These are phyloP conservation scores for Lysandra bellargus DNA, from an alignment of 2,888 invertebrate genomes.

Conservation along the genomic window DNA sequence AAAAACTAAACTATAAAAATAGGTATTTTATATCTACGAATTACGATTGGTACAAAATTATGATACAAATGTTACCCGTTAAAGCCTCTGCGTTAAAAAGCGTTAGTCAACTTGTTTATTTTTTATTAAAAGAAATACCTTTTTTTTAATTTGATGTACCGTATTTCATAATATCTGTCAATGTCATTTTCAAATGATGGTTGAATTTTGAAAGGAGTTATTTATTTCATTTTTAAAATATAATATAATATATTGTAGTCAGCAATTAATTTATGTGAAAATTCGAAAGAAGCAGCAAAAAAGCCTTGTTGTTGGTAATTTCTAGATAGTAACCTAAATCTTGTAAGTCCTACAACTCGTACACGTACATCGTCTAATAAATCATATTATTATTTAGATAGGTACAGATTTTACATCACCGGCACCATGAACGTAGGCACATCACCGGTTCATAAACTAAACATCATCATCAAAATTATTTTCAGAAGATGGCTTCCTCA, in stretches of 20 bases:
- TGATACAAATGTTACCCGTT: not conserved
- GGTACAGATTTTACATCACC: too few relatives aligned
- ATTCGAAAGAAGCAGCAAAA: not conserved
- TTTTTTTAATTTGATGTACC: too few relatives aligned
- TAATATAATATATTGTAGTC: too few relatives aligned
- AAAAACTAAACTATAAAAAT: not conserved
- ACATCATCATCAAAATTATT: slow-evolving; percentile 12
- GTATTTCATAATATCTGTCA: not conserved
- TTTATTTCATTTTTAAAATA: too few relatives aligned
- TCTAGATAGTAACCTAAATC: not conserved
- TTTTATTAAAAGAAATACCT: not conserved
- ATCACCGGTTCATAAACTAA: not conserved
- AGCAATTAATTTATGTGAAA: not conserved
- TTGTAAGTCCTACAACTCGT: not conserved
- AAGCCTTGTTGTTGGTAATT: not conserved
- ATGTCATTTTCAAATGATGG: not conserved
- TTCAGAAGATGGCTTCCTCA: slow-evolving; percentile 46
- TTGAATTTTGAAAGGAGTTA: too few relatives aligned
- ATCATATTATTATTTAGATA: too few relatives aligned
- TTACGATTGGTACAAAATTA: not conserved
- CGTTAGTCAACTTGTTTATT: not conserved
- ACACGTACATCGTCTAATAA: not conserved
- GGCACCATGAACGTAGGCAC: too few relatives aligned
- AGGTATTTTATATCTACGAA: not conserved
- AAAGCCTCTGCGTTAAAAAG: not conserved